phyloP scores from a whole-genome alignment of 2,113 vertebrate species.

The Halichoerus grypus region DNA sequence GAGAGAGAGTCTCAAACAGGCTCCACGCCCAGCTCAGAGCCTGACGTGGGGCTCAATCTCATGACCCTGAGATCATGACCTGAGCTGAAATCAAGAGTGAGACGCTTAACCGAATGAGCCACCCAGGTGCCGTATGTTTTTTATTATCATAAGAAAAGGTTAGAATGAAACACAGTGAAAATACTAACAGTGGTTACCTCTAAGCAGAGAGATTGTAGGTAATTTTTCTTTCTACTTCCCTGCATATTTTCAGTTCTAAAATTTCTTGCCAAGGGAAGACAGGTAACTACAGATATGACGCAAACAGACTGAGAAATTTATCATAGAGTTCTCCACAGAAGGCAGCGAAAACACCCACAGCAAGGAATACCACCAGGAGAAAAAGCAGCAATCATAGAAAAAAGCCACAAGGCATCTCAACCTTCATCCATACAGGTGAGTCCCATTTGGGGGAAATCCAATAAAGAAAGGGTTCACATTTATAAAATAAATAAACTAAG shows the following conservation, averaged over 20 bases:
- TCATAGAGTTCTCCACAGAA: not conserved
- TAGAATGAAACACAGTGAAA: not conserved
- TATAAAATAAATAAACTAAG: conserved; percentile 3
- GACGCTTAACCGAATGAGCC: not conserved
- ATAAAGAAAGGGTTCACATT: not conserved
- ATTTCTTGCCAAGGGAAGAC: not conserved
- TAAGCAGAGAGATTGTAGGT: not conserved
- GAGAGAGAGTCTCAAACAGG: not conserved
- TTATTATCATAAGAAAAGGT: not conserved
- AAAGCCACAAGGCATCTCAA: not conserved
- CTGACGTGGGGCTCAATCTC: not conserved
- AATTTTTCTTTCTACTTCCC: not conserved
- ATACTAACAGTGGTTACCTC: not conserved
- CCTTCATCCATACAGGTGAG: not conserved
- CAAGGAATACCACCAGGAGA: not conserved
- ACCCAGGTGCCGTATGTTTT: not conserved
- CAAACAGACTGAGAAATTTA: not conserved
- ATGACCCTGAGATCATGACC: not conserved
- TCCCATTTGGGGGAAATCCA: not conserved
- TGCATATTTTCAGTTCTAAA: not conserved
- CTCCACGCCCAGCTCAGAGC: not conserved
- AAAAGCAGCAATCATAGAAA: not conserved
- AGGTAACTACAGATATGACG: not conserved
- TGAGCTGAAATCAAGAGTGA: not conserved
- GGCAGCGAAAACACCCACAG: not conserved